Conservation (phyloP, 2,797 vertebrate genomes). For the Malacoctenus gilli region DNA sequence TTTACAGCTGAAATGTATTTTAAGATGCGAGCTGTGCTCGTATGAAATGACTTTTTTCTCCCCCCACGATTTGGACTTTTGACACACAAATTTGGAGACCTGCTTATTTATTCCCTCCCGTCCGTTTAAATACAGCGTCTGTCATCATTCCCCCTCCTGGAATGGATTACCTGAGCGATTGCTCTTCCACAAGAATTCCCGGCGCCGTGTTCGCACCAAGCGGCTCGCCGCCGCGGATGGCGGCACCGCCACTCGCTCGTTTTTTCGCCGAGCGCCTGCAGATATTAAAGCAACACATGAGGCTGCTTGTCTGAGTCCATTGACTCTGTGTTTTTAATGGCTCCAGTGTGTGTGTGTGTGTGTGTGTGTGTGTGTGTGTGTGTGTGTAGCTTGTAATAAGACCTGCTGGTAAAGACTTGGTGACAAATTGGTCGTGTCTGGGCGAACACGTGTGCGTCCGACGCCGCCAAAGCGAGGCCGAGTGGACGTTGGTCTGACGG, state of each 20-base stretch:
- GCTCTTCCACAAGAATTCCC: slow-evolving; percentile 65
- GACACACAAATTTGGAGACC: slow-evolving; percentile 14
- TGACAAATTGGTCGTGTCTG: slow-evolving; percentile 50
- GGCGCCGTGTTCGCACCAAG: too few relatives aligned
- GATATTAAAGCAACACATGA: slow-evolving; percentile 58
- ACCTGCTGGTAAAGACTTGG: slow-evolving; percentile 28
- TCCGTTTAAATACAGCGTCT: slow-evolving; percentile 32
- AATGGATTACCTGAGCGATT: slow-evolving; percentile 65
- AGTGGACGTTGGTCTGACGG: slow-evolving; percentile 48
- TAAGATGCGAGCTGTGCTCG: too few relatives aligned
- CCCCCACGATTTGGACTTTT: slow-evolving; percentile 6
- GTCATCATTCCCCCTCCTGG: slow-evolving; percentile 25
- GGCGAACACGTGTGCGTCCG: slow-evolving; percentile 26
- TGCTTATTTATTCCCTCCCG: slow-evolving; percentile 4
- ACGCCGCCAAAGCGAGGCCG: slow-evolving; percentile 27
- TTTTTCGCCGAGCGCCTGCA: slow-evolving; percentile 60
- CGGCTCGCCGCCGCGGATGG: too few relatives aligned
- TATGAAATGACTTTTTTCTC: slow-evolving; percentile 11
- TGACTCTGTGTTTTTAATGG: slow-evolving; percentile 63
- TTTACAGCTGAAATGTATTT: slow-evolving; percentile 31
- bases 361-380: slow-evolving; percentile 12
- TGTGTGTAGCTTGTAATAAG: slow-evolving; percentile 31
- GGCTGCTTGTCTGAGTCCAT: slow-evolving; percentile 58
- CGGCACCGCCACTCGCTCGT: slow-evolving; percentile 50
- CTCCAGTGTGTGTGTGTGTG: slow-evolving; percentile 9